Evolutionary conservation across 1,140 invertebrate species (phyloP), one percentile per base, ranked within the genome.

Genomic region (Brachystomella parvula): DNA sequence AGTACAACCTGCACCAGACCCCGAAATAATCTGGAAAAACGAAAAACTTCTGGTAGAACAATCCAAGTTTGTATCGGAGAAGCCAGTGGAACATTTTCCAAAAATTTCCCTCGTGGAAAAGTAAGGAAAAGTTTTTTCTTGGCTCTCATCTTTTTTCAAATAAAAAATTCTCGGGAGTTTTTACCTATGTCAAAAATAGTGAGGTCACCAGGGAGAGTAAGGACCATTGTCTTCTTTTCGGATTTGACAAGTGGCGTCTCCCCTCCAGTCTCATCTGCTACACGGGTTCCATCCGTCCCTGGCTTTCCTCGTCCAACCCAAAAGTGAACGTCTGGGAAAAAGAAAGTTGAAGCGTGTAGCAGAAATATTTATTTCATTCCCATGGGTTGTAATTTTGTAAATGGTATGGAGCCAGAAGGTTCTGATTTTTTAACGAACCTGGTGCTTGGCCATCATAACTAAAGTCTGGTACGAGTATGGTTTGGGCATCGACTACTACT

Each of bases 221-320:
- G 78, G 0, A 94, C 90, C 68, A 94, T 86, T 1, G 90, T 91
- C 76, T 93, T 93, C 59, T 83, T 83, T 76, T 90, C 84, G 75
- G 94, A 93, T 67, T 83, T 82, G 12, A 86, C 79, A 24, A 94
- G 77, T 0, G 90, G 90, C n/a, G 79, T 76, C 73, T 85, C 84
- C 76, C 89, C 90, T 60, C 90, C 90, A 73, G 94, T 93, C 79
- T 94, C 92, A 75, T 94, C 90, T 0, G 90, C 87, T 1, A 94
- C 85, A 15, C 87, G 81, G 58, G 89, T 84, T 15, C 90, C 90
- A 69, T 91, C 86, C 0, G 89, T 82, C 0, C 85, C 84, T 2
- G 90, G 89, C 71, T 85, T 83, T 12, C 90, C 90, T 19, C 84
- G 76, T 0, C 91, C 90, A 47, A 89, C 89, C 92, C 92, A 94